Percentiles rank a stretch among this genome's conserved stretches.
phyloP scores from a whole-genome alignment of 2,888 invertebrate species.

The Apodemia duryi region DNA sequence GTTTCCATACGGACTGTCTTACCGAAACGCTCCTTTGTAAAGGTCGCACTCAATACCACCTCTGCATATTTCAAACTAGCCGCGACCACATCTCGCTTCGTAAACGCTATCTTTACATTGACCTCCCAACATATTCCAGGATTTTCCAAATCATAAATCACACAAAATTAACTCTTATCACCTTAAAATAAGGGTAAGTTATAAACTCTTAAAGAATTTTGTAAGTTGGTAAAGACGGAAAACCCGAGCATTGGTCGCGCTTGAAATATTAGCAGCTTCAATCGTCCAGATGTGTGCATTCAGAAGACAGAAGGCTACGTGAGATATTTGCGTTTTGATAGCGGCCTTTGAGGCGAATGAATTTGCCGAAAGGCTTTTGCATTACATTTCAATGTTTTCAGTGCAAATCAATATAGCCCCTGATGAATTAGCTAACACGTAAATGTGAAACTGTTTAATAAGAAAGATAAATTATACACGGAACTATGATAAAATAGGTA shows the following conservation, averaged over 20 bases:
- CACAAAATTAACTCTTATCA: conserved; percentile 35
- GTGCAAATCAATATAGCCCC: conserved; percentile 26
- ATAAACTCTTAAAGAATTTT: conserved; percentile 1
- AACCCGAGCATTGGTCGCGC: conserved; percentile 59
- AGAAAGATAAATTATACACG: too few species aligned
- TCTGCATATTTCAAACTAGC: conserved; percentile 72
- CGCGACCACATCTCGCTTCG: conserved; percentile 63
- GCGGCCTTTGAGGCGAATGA: conserved; percentile 51
- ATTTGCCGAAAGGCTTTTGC: conserved; percentile 35
- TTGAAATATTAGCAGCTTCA: conserved; percentile 73
- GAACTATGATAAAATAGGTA: too few species aligned
- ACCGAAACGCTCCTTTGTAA: conserved; percentile 59
- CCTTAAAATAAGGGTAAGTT: conserved; percentile 24
- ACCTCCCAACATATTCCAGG: conserved; percentile 41
- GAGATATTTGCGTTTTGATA: conserved; percentile 68
- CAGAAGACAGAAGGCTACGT: conserved; percentile 54
- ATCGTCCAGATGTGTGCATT: conserved; percentile 62
- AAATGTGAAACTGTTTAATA: not conserved
- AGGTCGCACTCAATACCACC: conserved; percentile 68
- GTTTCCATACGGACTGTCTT: conserved; percentile 66
- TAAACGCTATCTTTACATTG: conserved; percentile 68
- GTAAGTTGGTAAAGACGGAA: conserved; percentile 51
- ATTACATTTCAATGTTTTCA: conserved; percentile 29
- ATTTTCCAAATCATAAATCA: conserved; percentile 18
- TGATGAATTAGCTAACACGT: not conserved